These are phyloP conservation scores for Graphium colonna DNA, from an alignment of 2,888 invertebrate species.

Conservation along the genomic window DNA sequence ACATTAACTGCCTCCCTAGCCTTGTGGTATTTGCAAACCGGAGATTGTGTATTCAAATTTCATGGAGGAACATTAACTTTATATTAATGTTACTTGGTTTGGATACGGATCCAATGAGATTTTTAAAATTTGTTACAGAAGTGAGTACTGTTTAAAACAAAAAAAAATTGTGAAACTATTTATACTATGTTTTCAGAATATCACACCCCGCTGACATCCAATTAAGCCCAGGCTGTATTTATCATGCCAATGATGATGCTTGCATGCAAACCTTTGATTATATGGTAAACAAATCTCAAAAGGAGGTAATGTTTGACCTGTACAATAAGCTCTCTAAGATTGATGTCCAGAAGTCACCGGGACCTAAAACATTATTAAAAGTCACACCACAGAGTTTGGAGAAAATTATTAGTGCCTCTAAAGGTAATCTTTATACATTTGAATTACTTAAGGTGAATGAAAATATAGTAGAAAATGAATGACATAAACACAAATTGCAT, in stretches of 20 bases:
- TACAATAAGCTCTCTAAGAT: constrained; percentile 71
- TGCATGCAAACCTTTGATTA: constrained; percentile 66
- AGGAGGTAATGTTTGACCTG: constrained; percentile 73
- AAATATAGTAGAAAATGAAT: too few species aligned
- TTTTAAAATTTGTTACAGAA: too few species aligned
- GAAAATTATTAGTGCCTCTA: constrained; percentile 62
- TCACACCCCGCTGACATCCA: constrained; percentile 58
- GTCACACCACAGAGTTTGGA: constrained; percentile 74
- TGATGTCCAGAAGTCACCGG: constrained; percentile 65
- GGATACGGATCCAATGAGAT: too few species aligned
- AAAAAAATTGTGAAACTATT: too few species aligned
- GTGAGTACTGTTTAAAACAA: too few species aligned
- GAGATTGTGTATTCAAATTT: too few species aligned
- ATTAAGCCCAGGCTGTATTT: constrained; percentile 63
- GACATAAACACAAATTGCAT: too few species aligned
- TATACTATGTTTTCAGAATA: constrained; percentile 44
- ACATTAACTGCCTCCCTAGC: too few species aligned
- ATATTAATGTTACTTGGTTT: too few species aligned
- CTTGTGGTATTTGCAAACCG: too few species aligned
- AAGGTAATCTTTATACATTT: constrained; percentile 51
- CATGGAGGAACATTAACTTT: too few species aligned
- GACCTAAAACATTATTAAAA: constrained; percentile 60
- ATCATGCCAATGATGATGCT: constrained; percentile 57
- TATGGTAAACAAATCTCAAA: constrained; percentile 73
- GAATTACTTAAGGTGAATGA: too few species aligned